phyloP scores from a whole-genome alignment of 2,888 invertebrate species.

The Cephus pygmeus region DNA sequence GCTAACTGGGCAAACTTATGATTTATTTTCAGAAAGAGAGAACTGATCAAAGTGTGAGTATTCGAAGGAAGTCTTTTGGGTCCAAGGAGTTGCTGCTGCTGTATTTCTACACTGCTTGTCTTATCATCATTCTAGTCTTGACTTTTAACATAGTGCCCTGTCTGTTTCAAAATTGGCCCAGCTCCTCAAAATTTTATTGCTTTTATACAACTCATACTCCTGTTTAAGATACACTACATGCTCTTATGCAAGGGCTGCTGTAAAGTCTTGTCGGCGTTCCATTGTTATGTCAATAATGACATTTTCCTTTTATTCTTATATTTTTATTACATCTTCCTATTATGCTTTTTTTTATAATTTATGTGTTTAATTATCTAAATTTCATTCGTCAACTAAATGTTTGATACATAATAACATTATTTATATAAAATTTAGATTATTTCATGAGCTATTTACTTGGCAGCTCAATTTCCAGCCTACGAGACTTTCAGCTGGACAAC shows the following conservation, averaged over 20 bases:
- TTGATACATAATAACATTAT: neutral
- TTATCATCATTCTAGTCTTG: slow-evolving; percentile 46
- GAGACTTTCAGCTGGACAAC: neutral
- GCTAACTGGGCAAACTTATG: slow-evolving; percentile 49
- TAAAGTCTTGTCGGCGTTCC: neutral
- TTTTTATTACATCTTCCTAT: neutral
- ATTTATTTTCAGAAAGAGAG: slow-evolving; percentile 66
- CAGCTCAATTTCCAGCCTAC: neutral
- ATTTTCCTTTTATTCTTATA: neutral
- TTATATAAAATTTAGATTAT: neutral
- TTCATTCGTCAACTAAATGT: neutral
- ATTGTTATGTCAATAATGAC: neutral
- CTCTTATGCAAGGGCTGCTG: neutral
- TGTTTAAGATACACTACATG: neutral
- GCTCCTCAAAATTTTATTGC: slow-evolving; percentile 21
- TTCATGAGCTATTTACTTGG: neutral
- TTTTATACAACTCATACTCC: slow-evolving; percentile 8
- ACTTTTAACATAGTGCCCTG: slow-evolving; percentile 40
- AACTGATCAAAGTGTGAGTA: slow-evolving; percentile 68
- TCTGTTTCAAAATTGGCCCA: slow-evolving; percentile 27
- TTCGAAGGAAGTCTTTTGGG: slow-evolving; percentile 58
- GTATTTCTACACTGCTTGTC: slow-evolving; percentile 54
- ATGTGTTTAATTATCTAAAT: neutral
- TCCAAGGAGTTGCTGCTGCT: slow-evolving; percentile 48
- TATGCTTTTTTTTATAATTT: neutral